Evolutionary conservation across 2,797 vertebrate species (phyloP), one percentile per base, ranked within the genome.

Genomic region (Sebastes cheni): DNA sequence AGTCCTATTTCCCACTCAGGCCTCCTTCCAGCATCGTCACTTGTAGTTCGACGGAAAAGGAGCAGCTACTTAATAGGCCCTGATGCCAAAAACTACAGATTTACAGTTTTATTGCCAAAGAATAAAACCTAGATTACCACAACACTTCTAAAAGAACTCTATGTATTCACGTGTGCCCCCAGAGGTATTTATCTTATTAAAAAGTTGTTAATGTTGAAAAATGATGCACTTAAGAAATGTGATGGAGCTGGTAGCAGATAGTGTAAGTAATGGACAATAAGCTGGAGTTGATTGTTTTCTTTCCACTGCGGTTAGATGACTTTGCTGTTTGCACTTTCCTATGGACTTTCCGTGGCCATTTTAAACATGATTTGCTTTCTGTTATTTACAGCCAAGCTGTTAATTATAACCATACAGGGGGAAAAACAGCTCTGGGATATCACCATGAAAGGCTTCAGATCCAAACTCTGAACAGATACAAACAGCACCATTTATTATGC

Each of bases 21-120:
- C 82, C 79, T 84, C 59, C 34, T 81, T 88, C 79, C 87, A 87
- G 84, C 70, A 79, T 61, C 66, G 75, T 90, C 87, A 32, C 64
- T 83, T 59, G 64, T 62, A 83, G 77, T 58, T 71, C 74, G 67
- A 74, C 52, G 42, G 82, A 85, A 79, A 82, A 56, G 67, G 42
- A 54, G 52, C 72, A 82, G 67, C 76, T 87, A 77, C 78, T 78
- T 84, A 67, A 77, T 64, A 72, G 54, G 25, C n/a, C 39, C 27
- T 30, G 39, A n/a, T 75, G 81, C 84, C 88, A 80, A 65, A 77
- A 75, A 67, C 18, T 14, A 54, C 29, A 67, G n/a, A 80, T 85
- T 60, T 68, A 64, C 58, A 54, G 23, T 46, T 77, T 67, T 67
- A 13, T 29, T 14, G 36, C 29, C 50, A 58, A 65, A 79, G 13